Base-by-base conservation (phyloP, 2,888 invertebrate genomes). In the Chaitophorus viminalis region DNA sequence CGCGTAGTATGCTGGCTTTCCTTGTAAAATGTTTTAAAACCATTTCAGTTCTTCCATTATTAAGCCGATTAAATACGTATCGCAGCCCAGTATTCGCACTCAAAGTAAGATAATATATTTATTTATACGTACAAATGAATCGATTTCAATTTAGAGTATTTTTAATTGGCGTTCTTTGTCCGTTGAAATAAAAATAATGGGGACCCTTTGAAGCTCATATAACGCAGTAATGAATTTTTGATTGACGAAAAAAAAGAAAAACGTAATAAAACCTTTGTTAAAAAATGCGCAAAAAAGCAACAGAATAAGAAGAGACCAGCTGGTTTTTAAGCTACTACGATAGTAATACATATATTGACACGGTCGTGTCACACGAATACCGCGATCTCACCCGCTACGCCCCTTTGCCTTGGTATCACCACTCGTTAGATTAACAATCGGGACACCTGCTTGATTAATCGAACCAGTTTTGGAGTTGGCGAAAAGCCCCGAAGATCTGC, bases 151-250 rank as follows among this genome's bases (percentile, higher is more conserved):
- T 46, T 25, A 70, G 14, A 82, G 70, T 31, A 72, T 33, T 82
- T 82, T 54, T 82, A 82, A 72, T 82, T 82, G 72, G 82, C 18
- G 33, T 72, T 72, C 54, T 82, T 82, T 82, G 70, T 82, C 25
- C 33, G 8, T 18, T 60, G n/a, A 3, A 36, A 65, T 65, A 36
- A 79, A 68, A 21, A 65, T 17, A 29, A 36, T 25, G 5, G 46
- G 18, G 29, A 11, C 46, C 46, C 21, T 81, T 81, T 81, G 81
- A 68, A 70, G 68, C 29, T 46, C 29, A 9, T 36, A 68, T 29
- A 39, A 81, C 21, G 11, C 21, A 36, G 39, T 68, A 46, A 46
- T 46, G 31, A 29, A 81, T 81, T 81, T 68, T 46, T 31, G 14
- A 29, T 29, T 31, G 9, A 0, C 11, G 6, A 18, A 74, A 36